These are phyloP conservation scores for Pteronura brasiliensis DNA, from an alignment of 2,113 vertebrate species.

Conservation along the genomic window DNA sequence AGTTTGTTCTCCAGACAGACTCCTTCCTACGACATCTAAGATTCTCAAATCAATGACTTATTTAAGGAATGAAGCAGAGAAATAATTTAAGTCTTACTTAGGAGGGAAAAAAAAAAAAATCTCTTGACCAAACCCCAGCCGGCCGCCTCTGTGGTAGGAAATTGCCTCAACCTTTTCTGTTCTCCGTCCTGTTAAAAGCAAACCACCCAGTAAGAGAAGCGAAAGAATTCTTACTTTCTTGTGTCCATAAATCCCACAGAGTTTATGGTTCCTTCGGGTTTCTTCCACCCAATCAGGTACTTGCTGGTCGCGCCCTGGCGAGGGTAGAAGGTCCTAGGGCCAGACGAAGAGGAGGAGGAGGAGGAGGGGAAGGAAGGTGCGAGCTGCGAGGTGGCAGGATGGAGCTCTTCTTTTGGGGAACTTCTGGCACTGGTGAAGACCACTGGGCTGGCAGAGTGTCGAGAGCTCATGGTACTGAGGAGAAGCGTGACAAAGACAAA, in stretches of 20 bases:
- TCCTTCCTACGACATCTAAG: conserved; percentile 27
- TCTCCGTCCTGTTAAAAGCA: conserved; percentile 2
- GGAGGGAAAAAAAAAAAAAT: not conserved
- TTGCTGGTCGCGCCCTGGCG: conserved; percentile 99
- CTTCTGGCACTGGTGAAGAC: conserved; percentile 89
- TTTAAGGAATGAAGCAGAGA: conserved; percentile 17
- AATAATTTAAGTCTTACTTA: conserved; percentile 36
- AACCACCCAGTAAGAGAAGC: conserved; percentile 59
- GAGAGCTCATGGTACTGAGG: conserved; percentile 86
- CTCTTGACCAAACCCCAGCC: not conserved
- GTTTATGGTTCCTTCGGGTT: conserved; percentile 98
- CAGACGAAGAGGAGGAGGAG: conserved; percentile 92
- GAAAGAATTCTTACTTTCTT: conserved; percentile 92
- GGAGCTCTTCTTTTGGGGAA: conserved; percentile 95
- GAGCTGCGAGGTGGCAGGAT: conserved; percentile 87
- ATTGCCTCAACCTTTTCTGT: not conserved
- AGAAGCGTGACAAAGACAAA: conserved; percentile 78
- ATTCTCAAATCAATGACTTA: conserved; percentile 29
- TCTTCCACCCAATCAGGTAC: conserved; percentile 99
- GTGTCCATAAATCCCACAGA: conserved; percentile 98
- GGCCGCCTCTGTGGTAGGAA: not conserved
- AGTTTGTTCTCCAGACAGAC: not conserved
- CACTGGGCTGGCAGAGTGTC: conserved; percentile 91
- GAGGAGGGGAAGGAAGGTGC: conserved; percentile 83
- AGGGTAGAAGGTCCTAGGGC: conserved; percentile 98